Evolutionary conservation across 2,113 vertebrate genomes (phyloP), one percentile per base, ranked within the genome.

Genomic region (Diadophis punctatus): DNA sequence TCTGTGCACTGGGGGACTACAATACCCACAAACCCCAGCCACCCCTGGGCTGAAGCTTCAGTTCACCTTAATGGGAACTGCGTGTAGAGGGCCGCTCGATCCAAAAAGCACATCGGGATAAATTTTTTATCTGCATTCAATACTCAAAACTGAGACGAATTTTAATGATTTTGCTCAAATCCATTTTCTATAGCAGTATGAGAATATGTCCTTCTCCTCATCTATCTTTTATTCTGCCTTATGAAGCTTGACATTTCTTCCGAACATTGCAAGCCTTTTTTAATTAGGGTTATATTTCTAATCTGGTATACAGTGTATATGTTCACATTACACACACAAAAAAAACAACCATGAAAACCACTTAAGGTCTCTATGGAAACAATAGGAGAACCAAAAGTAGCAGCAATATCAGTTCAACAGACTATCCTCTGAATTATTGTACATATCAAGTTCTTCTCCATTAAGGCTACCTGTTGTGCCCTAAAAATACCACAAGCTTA

Each of bases 351-450:
- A 68, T n/a, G 5, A 80, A 84, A 92, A 88, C 20, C 27, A 48
- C 11, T 23, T 2, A 92, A 23, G 91, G 34, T 89, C 43, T 84
- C 91, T n/a, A 85, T 89, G 43, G 87, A 92, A 92, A 92, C 63
- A n/a, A 56, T 14, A 88, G 20, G 9, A 53, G 56, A 88, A 92
- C 58, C 23, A 34, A 68, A 10, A 20, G 23, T 20, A 88, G 18
- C 51, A 89, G 27, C 10, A 55, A 52, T 34, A 46, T 63, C 22
- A 63, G 7, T 52, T n/a, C 55, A 63, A 52, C 63, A 34, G 46
- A 56, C 7, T 16, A 48, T 51, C 39, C 86, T 80, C 60, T 60
- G 46, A 60, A 80, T n/a, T 46, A 34, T 34, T 68, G 30, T 34
- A 80, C 25, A 23, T 27, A 63, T 48, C 74, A 68, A 89, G 25